phyloP scores from a whole-genome alignment of 2,797 vertebrate genomes.

The Halcyon smyrnensis region DNA sequence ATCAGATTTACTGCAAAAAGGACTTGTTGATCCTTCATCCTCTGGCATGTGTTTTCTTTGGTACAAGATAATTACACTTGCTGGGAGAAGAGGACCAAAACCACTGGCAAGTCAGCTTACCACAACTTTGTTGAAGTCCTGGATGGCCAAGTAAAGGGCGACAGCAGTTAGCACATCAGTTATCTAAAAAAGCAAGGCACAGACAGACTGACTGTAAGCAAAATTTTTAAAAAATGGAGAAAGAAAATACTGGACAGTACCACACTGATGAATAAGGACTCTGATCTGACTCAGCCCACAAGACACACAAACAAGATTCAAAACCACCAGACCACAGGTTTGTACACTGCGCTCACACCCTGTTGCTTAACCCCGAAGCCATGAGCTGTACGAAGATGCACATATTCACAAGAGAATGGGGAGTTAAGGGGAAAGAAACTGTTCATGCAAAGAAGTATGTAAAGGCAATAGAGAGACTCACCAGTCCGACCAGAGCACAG shows the following conservation, averaged over 20 bases:
- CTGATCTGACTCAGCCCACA: neutral
- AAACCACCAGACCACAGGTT: neutral
- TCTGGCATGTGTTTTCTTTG: neutral
- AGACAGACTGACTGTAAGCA: neutral
- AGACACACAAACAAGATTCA: neutral
- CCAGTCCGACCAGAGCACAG: neutral
- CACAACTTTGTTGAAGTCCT: slow-evolving; percentile 94
- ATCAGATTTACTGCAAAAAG: neutral
- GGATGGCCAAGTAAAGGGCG: slow-evolving; percentile 90
- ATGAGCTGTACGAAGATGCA: neutral
- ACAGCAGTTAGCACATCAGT: slow-evolving; percentile 92
- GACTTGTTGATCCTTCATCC: neutral
- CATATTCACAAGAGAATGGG: neutral
- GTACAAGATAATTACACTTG: neutral
- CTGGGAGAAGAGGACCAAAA: neutral
- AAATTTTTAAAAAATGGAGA: neutral
- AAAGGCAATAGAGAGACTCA: neutral
- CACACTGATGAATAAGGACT: neutral
- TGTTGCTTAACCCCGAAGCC: neutral
- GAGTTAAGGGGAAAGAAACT: neutral
- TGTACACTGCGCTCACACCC: neutral
- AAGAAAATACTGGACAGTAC: neutral
- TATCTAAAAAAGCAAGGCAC: slow-evolving; percentile 78
- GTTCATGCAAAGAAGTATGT: neutral
- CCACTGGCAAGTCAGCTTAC: slow-evolving; percentile 79